Evolutionary conservation across 2,888 invertebrate genomes (phyloP), one percentile per base, ranked within the genome.

Genomic region (Xestia c-nigrum): DNA sequence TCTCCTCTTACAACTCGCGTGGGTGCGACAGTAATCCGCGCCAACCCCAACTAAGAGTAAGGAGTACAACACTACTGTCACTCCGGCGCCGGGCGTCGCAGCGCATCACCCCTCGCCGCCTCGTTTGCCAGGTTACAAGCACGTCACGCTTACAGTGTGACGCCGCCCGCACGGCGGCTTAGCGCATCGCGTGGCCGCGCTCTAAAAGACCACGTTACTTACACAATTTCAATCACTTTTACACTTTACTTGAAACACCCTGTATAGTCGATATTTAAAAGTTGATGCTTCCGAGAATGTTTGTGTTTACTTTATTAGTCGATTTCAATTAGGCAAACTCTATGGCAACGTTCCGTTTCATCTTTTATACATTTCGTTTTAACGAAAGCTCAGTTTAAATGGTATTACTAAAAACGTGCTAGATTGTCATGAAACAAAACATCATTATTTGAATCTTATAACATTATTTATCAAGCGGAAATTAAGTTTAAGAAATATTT

Each of bases 401-500:
- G 19, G 2, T 43, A 21, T 5, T 14, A 14, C 5, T 43, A 43
- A 40, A 24, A 59, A 3, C 31, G 9, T 31, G 1, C 16, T 31
- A 7, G 0, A 31, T 43, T 12, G 3, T 40, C 6, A 14, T 14
- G 12, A 63, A 40, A 43, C 12, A 14, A 40, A 21, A 10, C 38
- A 21, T 5, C 40, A n/a, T 14, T 0, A 43, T 7, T n/a, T 14
- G 10, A n/a, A 50, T 31, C 16, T 0, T 31, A 10, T 47, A 12
- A 19, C 1, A 14, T 10, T 7, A 40, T 7, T n/a, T 7, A 16
- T 10, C 5, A 9, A 46, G 5, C 24, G 19, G 24, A 65, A 46
- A 16, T 19, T 1, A 24, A 0, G 0, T 19, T 19, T 0, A 40
- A 52, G n/a, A 40, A 14, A 12, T 0, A 14, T 7, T 3, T 9